Evolutionary conservation across 2,113 vertebrate species (phyloP), one percentile per base, ranked within the genome.

Genomic region (Cynocephalus volans): DNA sequence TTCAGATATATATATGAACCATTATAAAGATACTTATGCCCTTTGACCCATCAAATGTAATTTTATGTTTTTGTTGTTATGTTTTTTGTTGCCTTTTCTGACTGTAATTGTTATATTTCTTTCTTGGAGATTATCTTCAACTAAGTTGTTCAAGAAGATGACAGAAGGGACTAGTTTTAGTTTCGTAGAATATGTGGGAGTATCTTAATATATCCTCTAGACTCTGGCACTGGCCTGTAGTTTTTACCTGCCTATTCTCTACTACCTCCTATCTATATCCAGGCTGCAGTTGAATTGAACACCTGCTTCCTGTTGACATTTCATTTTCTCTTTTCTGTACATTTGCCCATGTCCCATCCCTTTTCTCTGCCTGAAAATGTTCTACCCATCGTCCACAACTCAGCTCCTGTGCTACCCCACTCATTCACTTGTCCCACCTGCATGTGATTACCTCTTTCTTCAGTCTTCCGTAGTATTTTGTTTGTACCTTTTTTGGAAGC

Each of bases 341-440:
- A 1, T 18, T 75, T 21, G 8, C 17, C 8, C 12, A 3, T 12
- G 24, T 13, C 28, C 70, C 8, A 0, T 12, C 24, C 19, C 50
- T 11, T 8, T 3, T 5, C 21, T 58, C 19, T 69, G 45, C 88
- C 13, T 75, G 26, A 12, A 15, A 3, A 1, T 1, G 28, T 24
- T 13, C 1, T 26, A 0, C 31, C 13, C 14, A 7, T 60, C 10
- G 23, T 24, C 75, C 50, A 8, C 21, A 2, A 3, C 11, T 50
- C 24, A 9, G 28, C 23, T 15, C 33, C 54, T 2, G 1, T 54
- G 11, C 56, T n/a, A 9, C 15, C 19, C 11, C 2, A 2, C 17
- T 18, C 65, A 12, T 18, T 24, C 0, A 72, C 0, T 7, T 45
- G 33, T 41, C 62, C 77, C 8, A 3, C 19, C 13, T 73, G 11